Base-by-base conservation (phyloP, 2,113 vertebrate genomes). In the Aegotheles bennettii region DNA sequence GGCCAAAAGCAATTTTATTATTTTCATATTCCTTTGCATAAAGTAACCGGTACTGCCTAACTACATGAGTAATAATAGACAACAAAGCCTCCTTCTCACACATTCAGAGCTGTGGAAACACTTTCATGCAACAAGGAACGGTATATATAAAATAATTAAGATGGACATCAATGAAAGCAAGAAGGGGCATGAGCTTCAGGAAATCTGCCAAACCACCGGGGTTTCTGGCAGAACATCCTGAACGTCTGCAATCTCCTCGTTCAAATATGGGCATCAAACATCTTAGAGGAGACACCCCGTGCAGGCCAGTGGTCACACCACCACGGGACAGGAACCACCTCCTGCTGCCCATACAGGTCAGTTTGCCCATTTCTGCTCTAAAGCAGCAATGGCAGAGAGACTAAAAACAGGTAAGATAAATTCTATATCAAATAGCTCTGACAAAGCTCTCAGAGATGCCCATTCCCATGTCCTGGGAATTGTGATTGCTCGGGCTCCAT, bases 131-230 rank as follows among this genome's bases (percentile, higher is more conserved):
- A 60, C 29, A n/a, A 90, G 68, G 29, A 95, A 71, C 0, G 0
- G 47, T 25, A 40, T 17, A 78, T 56, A 75, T 67, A 75, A 78
- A 91, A 87, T 81, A 93, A 86, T 95, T 90, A 84, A 74, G 76
- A 94, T 0, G 79, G 95, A 96, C 95, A 95, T 94, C 93, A 95
- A 51, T 92, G 90, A 84, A 78, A 94, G 80, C 94, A 96, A 97
- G 95, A 95, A 95, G 79, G 60, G 71, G 76, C 87, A 93, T 53
- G 94, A 95, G 68, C 64, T 53, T 70, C 21, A 70, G 85, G 79
- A 94, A 77, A 67, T 13, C 50, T 87, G 90, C 94, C 95, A 97
- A 84, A 84, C 63, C 71, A 75, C 0, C 90, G 68, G 80, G 90
- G 71, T 76, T 96, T 60, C 82, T 96, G 90, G 83, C 90, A 94